A percentile compares a stretch with the other conserved stretches of the same genome.
phyloP scores from a whole-genome alignment of 2,888 invertebrate species.

The Harpagoxenus sublaevis region DNA sequence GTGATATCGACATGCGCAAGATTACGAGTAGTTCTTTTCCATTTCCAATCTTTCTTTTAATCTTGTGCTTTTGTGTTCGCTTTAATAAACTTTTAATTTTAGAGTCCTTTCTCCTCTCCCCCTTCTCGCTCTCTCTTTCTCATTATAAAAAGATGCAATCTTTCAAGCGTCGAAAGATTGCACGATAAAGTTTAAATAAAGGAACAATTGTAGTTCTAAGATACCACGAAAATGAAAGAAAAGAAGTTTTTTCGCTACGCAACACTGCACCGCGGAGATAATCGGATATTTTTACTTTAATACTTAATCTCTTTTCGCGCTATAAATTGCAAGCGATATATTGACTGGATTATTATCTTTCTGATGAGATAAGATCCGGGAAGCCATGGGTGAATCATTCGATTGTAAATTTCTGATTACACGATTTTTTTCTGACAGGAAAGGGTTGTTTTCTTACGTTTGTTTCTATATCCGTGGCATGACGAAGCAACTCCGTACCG shows the following conservation, averaged over 20 bases:
- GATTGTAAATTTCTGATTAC: slow-evolving; percentile 6
- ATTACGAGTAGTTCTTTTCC: not conserved
- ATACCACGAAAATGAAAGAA: not conserved
- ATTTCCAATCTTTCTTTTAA: not conserved
- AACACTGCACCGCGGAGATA: not conserved
- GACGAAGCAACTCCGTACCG: not conserved
- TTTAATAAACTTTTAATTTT: slow-evolving; percentile 6
- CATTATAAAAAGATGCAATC: not conserved
- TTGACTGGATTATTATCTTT: slow-evolving; percentile 20
- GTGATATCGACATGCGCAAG: not conserved
- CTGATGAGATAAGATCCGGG: slow-evolving; percentile 7
- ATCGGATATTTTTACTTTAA: not conserved
- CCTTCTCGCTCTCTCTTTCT: not conserved
- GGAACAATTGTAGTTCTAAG: not conserved
- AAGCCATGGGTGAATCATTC: slow-evolving; percentile 14
- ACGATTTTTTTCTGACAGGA: not conserved
- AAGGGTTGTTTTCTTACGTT: not conserved
- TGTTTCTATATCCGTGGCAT: slow-evolving; percentile 30
- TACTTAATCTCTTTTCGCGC: not conserved
- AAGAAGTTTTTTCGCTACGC: not conserved
- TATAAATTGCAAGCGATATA: not conserved
- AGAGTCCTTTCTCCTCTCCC: not conserved
- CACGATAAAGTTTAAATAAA: not conserved
- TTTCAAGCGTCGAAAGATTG: not conserved
- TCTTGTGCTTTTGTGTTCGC: not conserved